Evolutionary conservation across 2,113 vertebrate genomes (phyloP).

Genomic region (human (Homo sapiens)): DNA sequence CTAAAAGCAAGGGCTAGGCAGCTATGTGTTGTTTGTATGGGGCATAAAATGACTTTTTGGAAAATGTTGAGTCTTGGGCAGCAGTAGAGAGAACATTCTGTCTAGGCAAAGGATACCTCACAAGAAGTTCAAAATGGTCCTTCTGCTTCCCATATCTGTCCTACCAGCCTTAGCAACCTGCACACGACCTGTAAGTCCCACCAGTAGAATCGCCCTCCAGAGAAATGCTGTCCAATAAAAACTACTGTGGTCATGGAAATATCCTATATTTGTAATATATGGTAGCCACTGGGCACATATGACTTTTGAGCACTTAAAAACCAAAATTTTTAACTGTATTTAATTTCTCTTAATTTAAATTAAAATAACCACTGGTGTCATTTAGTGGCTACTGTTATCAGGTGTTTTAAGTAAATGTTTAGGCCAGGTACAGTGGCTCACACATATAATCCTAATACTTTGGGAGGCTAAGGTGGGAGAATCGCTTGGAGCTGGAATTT

Average conservation of each 20-base stretch:
- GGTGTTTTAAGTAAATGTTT: conserved; percentile 1
- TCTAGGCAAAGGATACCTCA: not conserved
- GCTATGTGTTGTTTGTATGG: not conserved
- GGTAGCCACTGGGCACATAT: not conserved
- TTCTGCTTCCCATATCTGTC: not conserved
- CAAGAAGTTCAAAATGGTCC: not conserved
- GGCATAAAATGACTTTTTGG: conserved; percentile 7
- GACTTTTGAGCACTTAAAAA: not conserved
- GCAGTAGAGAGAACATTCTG: not conserved
- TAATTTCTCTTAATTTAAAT: conserved; percentile 7
- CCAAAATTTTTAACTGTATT: not conserved
- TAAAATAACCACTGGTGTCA: not conserved
- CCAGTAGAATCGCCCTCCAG: not conserved
- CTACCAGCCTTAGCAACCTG: not conserved
- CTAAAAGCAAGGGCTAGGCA: not conserved
- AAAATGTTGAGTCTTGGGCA: not conserved
- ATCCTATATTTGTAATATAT: not conserved
- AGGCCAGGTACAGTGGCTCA: not conserved
- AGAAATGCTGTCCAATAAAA: not conserved
- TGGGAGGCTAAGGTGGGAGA: too few relatives aligned
- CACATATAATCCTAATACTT: too few relatives aligned
- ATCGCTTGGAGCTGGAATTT: too few relatives aligned
- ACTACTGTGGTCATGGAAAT: not conserved
- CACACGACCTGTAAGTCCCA: not conserved
- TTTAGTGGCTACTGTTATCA: not conserved